Percentiles rank a stretch among this genome's conserved stretches.
These are phyloP conservation scores for Petrocephalus sullivani DNA, from an alignment of 2,797 vertebrate species.

Conservation along the genomic window DNA sequence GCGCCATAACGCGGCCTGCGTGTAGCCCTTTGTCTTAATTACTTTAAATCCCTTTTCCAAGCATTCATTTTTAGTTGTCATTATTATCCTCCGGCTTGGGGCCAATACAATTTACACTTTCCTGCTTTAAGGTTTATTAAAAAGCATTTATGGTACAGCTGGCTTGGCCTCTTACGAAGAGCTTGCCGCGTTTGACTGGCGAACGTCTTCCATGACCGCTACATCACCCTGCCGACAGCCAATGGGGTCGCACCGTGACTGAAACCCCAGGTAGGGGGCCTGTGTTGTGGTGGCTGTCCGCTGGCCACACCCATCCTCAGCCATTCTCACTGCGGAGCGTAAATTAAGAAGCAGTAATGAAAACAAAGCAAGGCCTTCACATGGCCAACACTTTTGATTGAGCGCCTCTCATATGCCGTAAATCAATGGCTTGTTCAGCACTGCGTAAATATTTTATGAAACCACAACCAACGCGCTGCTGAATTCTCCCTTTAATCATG, in stretches of 20 bases:
- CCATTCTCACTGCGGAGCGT: background rate
- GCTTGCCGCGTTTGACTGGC: background rate
- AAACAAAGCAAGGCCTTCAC: slow-evolving; percentile 16
- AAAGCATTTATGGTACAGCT: background rate
- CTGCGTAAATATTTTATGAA: slow-evolving; percentile 30
- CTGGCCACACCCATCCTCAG: background rate
- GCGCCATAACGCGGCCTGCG: background rate
- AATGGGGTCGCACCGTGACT: background rate
- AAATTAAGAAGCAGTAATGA: slow-evolving; percentile 20
- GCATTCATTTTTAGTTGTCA: background rate
- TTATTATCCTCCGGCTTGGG: background rate
- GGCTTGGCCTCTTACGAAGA: background rate
- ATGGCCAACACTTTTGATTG: slow-evolving; percentile 18
- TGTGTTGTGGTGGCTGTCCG: background rate
- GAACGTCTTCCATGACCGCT: background rate
- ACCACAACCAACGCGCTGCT: slow-evolving; percentile 27
- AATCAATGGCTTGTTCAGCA: slow-evolving; percentile 26
- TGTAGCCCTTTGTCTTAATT: slow-evolving; percentile 4
- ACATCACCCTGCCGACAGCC: background rate
- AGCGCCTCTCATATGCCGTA: slow-evolving; percentile 19
- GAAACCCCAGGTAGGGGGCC: background rate
- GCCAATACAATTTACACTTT: background rate
- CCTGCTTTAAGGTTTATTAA: background rate
- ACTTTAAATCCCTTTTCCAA: slow-evolving; percentile 18
- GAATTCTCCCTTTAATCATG: slow-evolving; percentile 24